Conservation (phyloP, 2,888 invertebrate genomes). For the Sarcophaga carnaria region DNA sequence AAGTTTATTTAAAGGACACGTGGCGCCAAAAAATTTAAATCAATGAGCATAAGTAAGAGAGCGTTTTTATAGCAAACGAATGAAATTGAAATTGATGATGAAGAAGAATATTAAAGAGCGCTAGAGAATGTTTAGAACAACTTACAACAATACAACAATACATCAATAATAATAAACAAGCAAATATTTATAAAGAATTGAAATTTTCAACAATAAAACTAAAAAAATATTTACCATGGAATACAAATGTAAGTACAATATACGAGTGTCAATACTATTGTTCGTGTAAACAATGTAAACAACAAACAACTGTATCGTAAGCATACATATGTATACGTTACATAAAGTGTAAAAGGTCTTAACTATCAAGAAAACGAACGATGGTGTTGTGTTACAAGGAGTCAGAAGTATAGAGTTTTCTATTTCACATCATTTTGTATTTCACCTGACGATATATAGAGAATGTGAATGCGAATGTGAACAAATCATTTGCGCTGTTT, state of each 20-base stretch:
- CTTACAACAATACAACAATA: conserved; percentile 35
- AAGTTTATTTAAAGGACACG: conserved; percentile 56
- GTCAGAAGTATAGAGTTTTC: too few relatives aligned
- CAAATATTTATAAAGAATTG: conserved; percentile 48
- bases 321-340: too few relatives aligned
- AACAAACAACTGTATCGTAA: too few relatives aligned
- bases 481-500: conserved; percentile 31
- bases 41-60: neutral
- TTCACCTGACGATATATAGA: too few relatives aligned
- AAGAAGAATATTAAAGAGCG: conserved; percentile 26
- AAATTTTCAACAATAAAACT: conserved; percentile 41
- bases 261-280: neutral
- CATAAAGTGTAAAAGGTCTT: too few relatives aligned
- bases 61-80: neutral
- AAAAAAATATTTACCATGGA: conserved; percentile 54
- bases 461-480: conserved; percentile 20
- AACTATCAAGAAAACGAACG: neutral
- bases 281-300: too few relatives aligned
- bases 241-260: conserved; percentile 11
- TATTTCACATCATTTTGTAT: too few relatives aligned
- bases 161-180: conserved; percentile 22
- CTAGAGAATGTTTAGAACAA: neutral
- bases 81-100: neutral
- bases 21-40: conserved; percentile 51
- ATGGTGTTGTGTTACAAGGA: neutral